Evolutionary conservation across 1,140 invertebrate genomes (phyloP), one percentile per base, ranked within the genome.

Genomic region (Calephelis nemesis): DNA sequence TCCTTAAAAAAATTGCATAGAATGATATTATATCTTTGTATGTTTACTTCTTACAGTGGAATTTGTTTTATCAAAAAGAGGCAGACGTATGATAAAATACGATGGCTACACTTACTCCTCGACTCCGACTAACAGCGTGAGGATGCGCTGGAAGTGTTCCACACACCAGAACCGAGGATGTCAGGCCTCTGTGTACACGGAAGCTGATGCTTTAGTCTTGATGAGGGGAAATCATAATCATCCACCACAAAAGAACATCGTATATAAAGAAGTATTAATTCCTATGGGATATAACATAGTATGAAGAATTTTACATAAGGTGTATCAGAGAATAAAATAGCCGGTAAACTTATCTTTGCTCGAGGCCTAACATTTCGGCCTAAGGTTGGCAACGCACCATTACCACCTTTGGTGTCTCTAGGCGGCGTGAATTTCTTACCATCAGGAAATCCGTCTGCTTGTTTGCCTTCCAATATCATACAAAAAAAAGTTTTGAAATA

Each of bases 141-240:
- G 74, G 48, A 62, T 71, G 0, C 67, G 79, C 0, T 87, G 86
- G 84, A 65, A 54, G 15, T 88, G 86, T 58, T 85, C 83, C 5
- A 84, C 84, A 0, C 81, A 84, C n/a, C 67, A 78, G 60, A 58
- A 65, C 5, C 58, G 73, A 7, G 77, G 79, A 7, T 87, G 87
- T 42, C 71, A 63, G 7, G 84, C 84, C 0, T 11, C 67, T 6
- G 12, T 70, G 9, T 39, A 68, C 11, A 62, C 45, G 10, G 19
- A 47, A 9, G 15, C 19, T n/a, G 42, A 70, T 13, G 48, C 40
- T 40, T 50, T 76, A 7, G 15, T 78, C 10, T 11, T 13, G 47
- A 48, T 65, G 9, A 71, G 71, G 5, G 72, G 72, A 47, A 30
- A 19, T 5, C 76, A 78, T 47, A 71, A 58, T 42, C 75, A 79